Conservation (phyloP, 2,113 vertebrate genomes). For the Aphyosemion australe region DNA sequence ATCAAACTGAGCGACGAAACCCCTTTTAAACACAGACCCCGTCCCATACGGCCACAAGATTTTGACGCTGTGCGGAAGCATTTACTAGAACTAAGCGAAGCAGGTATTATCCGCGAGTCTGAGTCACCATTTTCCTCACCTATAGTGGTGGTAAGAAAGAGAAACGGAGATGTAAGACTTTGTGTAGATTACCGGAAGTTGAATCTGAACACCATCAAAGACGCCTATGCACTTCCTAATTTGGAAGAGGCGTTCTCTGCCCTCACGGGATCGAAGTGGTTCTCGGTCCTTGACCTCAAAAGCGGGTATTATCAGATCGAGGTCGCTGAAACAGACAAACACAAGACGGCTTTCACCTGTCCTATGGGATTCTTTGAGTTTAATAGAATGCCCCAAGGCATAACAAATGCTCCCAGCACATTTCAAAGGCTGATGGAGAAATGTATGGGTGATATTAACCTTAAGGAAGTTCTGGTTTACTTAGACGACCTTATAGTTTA, state of each 20-base stretch:
- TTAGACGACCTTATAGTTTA: too few relatives aligned
- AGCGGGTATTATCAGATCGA: too few relatives aligned
- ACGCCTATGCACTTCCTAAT: too few relatives aligned
- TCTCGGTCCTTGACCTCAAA: too few relatives aligned
- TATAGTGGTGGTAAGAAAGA: conserved; percentile 1
- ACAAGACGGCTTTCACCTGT: neutral
- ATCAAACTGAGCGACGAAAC: conserved; percentile 5
- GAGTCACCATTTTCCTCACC: neutral
- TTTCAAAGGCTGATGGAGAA: too few relatives aligned
- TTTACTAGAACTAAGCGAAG: neutral
- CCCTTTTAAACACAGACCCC: conserved; percentile 5
- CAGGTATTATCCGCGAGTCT: neutral
- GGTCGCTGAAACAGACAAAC: neutral
- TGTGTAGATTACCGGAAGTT: neutral
- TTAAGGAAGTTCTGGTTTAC: too few relatives aligned
- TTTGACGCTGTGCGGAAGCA: neutral
- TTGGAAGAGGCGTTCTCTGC: too few relatives aligned
- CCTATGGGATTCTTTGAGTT: neutral
- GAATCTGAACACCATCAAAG: neutral
- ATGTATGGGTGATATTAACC: too few relatives aligned
- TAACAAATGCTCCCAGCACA: too few relatives aligned
- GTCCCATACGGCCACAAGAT: neutral
- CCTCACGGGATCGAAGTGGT: too few relatives aligned
- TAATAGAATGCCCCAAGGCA: too few relatives aligned
- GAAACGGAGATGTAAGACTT: too few relatives aligned